phyloP scores from a whole-genome alignment of 2,797 vertebrate genomes.

The Peromyscus aztecus region DNA sequence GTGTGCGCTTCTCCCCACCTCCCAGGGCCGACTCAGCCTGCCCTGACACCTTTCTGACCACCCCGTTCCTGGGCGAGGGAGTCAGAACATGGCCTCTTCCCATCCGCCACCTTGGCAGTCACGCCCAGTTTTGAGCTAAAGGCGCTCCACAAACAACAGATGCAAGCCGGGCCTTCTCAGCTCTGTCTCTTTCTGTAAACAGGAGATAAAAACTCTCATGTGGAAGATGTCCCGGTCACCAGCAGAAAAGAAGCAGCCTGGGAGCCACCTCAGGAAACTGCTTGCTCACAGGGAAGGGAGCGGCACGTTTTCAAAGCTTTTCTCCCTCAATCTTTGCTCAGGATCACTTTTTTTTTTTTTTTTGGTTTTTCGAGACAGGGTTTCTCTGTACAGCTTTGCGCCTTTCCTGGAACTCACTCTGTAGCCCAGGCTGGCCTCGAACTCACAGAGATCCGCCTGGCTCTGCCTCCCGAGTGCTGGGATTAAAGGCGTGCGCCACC shows the following conservation, averaged over 20 bases:
- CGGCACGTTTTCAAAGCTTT: neutral
- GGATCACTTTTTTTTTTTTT: neutral
- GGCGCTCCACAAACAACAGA: neutral
- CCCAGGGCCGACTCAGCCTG: too few species aligned
- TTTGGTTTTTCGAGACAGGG: too few species aligned
- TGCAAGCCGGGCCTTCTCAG: neutral
- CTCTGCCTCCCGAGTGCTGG: too few species aligned
- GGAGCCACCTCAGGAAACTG: neutral
- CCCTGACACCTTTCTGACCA: rapidly evolving
- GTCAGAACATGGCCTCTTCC: neutral
- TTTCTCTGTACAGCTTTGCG: too few species aligned
- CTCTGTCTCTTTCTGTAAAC: neutral
- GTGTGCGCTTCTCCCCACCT: neutral
- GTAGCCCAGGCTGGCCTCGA: too few species aligned
- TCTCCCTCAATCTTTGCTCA: neutral
- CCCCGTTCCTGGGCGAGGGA: neutral
- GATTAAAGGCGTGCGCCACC: too few species aligned
- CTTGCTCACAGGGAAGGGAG: neutral
- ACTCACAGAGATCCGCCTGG: too few species aligned
- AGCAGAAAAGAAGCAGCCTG: neutral
- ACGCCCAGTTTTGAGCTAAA: neutral
- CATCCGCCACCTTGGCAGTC: neutral
- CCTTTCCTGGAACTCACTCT: too few species aligned
- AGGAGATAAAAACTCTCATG: neutral
- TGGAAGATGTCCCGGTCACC: neutral